Conservation (phyloP, 2,113 vertebrate genomes). For the Perca flavescens region DNA sequence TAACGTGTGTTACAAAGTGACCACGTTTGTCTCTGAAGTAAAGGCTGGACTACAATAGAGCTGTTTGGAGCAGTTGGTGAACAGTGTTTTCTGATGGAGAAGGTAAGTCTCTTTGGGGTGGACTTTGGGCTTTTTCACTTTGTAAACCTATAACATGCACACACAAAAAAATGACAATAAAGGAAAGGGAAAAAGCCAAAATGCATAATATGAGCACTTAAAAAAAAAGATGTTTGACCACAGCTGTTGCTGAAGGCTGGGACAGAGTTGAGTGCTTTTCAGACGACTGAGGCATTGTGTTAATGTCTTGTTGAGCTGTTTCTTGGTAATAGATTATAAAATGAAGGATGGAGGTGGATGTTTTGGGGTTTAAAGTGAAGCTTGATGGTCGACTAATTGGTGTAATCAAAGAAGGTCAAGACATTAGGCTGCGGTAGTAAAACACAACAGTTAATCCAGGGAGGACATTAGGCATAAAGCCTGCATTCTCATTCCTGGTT, state of each 20-base stretch:
- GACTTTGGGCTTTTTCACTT: too few relatives aligned
- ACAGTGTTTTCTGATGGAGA: too few relatives aligned
- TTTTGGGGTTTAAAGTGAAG: slow-evolving; percentile 27
- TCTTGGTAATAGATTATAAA: slow-evolving; percentile 20
- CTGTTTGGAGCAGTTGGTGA: too few relatives aligned
- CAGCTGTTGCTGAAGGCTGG: background rate
- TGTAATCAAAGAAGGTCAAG: slow-evolving; percentile 30
- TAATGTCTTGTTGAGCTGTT: slow-evolving; percentile 22
- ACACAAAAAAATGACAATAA: too few relatives aligned
- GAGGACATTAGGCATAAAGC: background rate
- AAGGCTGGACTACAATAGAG: too few relatives aligned
- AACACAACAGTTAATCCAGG: slow-evolving; percentile 1
- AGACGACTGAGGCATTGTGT: background rate
- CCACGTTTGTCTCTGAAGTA: too few relatives aligned
- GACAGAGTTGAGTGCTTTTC: background rate
- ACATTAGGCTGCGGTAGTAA: slow-evolving; percentile 18
- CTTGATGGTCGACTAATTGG: slow-evolving; percentile 17
- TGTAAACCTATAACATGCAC: too few relatives aligned
- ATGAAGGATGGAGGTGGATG: slow-evolving; percentile 16
- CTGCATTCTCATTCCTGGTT: background rate
- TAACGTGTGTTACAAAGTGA: too few relatives aligned
- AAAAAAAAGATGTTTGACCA: background rate
- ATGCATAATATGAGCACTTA: too few relatives aligned
- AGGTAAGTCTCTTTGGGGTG: too few relatives aligned
- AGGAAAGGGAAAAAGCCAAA: too few relatives aligned